These are phyloP conservation scores for Phrynosoma platyrhinos DNA, from an alignment of 2,113 vertebrate genomes.

Conservation along the genomic window DNA sequence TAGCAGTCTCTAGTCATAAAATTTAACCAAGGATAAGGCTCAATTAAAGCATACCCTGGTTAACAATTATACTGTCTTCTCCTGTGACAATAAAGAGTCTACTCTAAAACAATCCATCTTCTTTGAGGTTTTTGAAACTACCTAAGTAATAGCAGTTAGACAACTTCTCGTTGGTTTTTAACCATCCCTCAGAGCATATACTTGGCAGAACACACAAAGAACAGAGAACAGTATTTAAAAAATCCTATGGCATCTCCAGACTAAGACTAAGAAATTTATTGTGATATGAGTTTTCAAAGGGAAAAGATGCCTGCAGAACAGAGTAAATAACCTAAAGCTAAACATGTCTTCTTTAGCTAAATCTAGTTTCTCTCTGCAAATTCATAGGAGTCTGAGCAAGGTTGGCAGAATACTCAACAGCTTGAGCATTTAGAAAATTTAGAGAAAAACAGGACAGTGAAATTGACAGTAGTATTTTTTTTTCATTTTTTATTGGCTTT, in stretches of 20 bases:
- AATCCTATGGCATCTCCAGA: not conserved
- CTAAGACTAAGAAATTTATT: not conserved
- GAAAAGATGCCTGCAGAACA: constrained; percentile 11
- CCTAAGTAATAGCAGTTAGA: not conserved
- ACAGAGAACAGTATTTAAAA: not conserved
- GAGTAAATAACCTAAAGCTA: constrained; percentile 1
- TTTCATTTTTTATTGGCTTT: not conserved
- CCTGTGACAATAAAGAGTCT: not conserved
- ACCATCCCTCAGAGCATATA: not conserved
- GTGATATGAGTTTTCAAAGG: not conserved
- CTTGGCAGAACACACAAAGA: not conserved
- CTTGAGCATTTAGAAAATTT: not conserved
- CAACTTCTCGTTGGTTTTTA: not conserved
- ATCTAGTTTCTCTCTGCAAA: not conserved
- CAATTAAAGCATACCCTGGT: not conserved
- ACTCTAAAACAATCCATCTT: not conserved
- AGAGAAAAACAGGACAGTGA: constrained; percentile 9
- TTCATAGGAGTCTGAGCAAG: not conserved
- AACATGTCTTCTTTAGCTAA: not conserved
- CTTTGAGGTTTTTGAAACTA: not conserved
- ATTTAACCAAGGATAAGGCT: not conserved
- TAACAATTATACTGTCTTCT: not conserved
- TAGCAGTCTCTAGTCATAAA: not conserved
- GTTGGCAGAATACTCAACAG: not conserved
- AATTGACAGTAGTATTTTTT: not conserved